phyloP scores from a whole-genome alignment of 2,888 invertebrate genomes.

The Azorinus chamasolen region DNA sequence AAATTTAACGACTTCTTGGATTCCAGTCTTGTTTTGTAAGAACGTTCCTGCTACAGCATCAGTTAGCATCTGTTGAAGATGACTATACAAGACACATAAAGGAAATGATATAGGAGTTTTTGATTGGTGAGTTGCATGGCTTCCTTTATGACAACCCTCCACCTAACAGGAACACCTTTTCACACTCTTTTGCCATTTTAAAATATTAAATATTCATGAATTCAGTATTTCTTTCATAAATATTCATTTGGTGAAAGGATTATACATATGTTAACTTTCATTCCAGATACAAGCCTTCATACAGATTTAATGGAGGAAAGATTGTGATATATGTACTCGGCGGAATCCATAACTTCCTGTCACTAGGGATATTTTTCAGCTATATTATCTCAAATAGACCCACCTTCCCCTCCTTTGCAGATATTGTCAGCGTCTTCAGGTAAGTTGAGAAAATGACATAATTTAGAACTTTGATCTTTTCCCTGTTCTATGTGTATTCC shows the following conservation, averaged over 20 bases:
- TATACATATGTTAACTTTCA: neutral
- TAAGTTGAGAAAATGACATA: too few species aligned
- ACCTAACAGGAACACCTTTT: neutral
- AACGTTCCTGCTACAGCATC: too few species aligned
- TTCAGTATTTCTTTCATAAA: too few species aligned
- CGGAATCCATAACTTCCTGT: constrained; percentile 81
- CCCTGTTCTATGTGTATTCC: too few species aligned
- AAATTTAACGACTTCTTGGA: too few species aligned
- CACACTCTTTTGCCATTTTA: neutral
- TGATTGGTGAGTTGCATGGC: neutral
- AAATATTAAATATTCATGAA: neutral
- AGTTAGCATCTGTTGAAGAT: neutral
- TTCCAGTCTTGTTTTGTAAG: too few species aligned
- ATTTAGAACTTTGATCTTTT: too few species aligned
- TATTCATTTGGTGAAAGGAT: too few species aligned
- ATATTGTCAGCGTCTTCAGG: constrained; percentile 63
- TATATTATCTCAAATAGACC: constrained; percentile 84
- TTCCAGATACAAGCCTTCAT: constrained; percentile 62
- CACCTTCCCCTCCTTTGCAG: constrained; percentile 74
- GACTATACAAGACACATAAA: neutral
- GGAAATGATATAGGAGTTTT: neutral
- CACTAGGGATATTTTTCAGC: constrained; percentile 80
- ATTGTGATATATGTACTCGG: constrained; percentile 75
- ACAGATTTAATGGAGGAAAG: constrained; percentile 43
- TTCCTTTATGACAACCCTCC: neutral